Evolutionary conservation across 1,140 invertebrate species (phyloP).

Genomic region (Leptoteleia sp.): DNA sequence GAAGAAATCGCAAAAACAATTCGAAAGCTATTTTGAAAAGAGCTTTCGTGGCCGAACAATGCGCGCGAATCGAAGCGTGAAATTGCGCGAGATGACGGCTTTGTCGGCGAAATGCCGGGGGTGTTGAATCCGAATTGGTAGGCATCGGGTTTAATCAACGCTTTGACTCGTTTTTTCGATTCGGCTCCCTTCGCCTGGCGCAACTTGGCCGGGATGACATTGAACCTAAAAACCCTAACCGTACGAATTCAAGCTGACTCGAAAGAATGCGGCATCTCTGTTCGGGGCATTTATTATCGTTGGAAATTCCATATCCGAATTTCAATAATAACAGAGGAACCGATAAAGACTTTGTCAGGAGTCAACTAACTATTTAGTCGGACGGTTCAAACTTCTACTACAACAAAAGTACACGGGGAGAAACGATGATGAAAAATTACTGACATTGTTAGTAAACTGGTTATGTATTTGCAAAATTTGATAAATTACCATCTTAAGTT

Average conservation of each 20-base stretch:
- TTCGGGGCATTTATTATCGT: not conserved
- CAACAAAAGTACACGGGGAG: no score
- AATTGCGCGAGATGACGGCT: constrained; percentile 58
- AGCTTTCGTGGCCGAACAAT: constrained; percentile 50
- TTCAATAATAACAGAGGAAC: constrained; percentile 1
- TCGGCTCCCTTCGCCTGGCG: constrained; percentile 1
- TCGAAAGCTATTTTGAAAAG: constrained; percentile 37
- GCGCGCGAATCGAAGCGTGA: constrained; percentile 44
- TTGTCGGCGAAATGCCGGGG: constrained; percentile 49
- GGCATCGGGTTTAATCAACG: constrained; percentile 54
- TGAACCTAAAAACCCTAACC: constrained; percentile 17
- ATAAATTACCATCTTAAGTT: no score
- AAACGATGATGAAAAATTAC: no score
- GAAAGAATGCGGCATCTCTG: not conserved
- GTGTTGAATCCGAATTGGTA: constrained; percentile 30
- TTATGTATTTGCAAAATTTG: no score
- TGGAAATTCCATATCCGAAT: not conserved
- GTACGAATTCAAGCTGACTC: constrained; percentile 5
- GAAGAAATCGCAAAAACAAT: constrained; percentile 48
- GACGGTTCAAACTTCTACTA: not conserved
- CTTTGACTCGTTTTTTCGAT: constrained; percentile 41
- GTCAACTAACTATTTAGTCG: constrained; percentile 7
- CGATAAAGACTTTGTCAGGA: constrained; percentile 8
- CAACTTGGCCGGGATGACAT: constrained; percentile 1
- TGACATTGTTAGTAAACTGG: no score